Base-by-base conservation (phyloP, 2,888 invertebrate genomes). In the Proisotoma minuta region DNA sequence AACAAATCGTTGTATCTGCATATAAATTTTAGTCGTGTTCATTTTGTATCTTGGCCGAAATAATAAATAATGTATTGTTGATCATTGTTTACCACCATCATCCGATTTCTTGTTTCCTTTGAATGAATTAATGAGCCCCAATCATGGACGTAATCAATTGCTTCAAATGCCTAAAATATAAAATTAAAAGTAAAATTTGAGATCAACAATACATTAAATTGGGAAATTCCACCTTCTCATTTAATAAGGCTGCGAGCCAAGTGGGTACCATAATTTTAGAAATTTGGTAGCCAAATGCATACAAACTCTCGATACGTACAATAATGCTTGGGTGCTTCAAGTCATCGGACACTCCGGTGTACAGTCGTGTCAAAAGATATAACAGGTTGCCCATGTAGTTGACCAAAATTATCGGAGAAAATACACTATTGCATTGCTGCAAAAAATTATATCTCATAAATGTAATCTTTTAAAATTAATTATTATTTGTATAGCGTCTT, bases 381-480 rank as follows among this genome's bases (percentile, higher is more conserved):
- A 58, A 63, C 24, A 64, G 47, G 39, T 69, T 69, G 4, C 65
- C 69, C 12, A 66, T 34, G 43, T 62, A 69, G 12, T 57, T 66
- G 5, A 66, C 28, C 1, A 69, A 58, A 52, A 69, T 56, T 2
- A 69, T 24, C 1, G 69, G 66, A 18, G 66, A 62, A 29, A 69
- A 66, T n/a, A 60, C 43, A 15, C 50, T n/a, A 29, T 69, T 69
- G 49, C 59, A 69, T 34, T 57, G 50, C 67, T 67, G 40, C 12
- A 26, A 10, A n/a, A 27, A 47, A 47, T 54, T 20, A 34, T 34
- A 23, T 2, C 4, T 12, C 34, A 34, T 34, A 12, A 34, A 34
- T 8, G 8, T 34, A 34, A 34, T 10, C 12, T 34, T 34, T 34
- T 34, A 34, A 34, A 34, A n/a, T n/a, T n/a, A n/a, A n/a, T n/a